Percentiles rank a stretch among this genome's conserved stretches.
phyloP scores from a whole-genome alignment of 2,113 vertebrate species.

The Upupa epops region DNA sequence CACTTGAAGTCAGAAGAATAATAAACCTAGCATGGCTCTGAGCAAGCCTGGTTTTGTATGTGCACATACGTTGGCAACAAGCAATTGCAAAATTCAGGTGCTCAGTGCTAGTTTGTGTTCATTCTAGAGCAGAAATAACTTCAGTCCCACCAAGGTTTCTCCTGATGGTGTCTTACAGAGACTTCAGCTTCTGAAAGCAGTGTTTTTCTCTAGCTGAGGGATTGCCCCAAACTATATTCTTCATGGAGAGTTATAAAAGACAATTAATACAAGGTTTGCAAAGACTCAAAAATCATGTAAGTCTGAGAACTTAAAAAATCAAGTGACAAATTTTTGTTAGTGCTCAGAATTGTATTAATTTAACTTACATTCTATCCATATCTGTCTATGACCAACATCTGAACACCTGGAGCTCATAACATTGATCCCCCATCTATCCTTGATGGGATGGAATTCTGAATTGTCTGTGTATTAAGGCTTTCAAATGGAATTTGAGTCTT shows the following conservation, averaged over 20 bases:
- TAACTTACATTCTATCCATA: neutral
- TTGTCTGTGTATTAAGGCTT: neutral
- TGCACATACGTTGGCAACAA: neutral
- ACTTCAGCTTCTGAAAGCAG: neutral
- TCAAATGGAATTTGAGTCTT: neutral
- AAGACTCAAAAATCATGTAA: neutral
- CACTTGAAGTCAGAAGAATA: neutral
- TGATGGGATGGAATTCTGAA: neutral
- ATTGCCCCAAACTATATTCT: neutral
- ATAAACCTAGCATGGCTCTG: neutral
- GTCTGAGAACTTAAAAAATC: neutral
- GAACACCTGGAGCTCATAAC: neutral
- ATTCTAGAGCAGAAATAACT: neutral
- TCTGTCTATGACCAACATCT: neutral
- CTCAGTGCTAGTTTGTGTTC: neutral
- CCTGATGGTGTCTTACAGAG: neutral
- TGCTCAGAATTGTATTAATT: neutral
- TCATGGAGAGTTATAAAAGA: neutral
- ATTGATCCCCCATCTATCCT: neutral
- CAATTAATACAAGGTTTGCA: neutral
- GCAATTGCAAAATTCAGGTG: neutral
- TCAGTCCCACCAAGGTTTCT: neutral
- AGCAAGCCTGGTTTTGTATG: neutral
- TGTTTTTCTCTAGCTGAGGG: neutral
- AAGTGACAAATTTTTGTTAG: neutral